Evolutionary conservation across 1,140 invertebrate species (phyloP).

Genomic region (Pectinophora gossypiella): DNA sequence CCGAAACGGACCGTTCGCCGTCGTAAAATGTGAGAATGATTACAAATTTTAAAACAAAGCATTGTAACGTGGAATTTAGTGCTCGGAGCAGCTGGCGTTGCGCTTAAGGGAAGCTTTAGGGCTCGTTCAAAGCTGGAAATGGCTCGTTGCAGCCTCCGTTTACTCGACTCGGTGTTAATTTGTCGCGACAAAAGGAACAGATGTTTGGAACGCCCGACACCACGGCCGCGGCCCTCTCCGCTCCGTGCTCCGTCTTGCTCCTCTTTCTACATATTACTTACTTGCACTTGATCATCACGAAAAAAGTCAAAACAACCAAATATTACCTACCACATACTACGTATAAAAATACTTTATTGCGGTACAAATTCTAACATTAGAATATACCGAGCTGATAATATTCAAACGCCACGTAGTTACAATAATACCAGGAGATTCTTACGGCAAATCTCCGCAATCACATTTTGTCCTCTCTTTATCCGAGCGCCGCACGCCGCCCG

Average conservation of each 20-base stretch:
- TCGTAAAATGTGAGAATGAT: constrained; percentile 72
- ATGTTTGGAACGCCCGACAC: constrained; percentile 23
- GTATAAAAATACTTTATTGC: no score
- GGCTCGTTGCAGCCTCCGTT: constrained; percentile 41
- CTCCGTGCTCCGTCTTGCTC: constrained; percentile 7
- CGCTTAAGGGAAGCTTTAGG: constrained; percentile 54
- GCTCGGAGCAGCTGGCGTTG: constrained; percentile 48
- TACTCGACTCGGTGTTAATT: constrained; percentile 54
- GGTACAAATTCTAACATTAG: no score
- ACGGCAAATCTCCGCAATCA: constrained; percentile 15
- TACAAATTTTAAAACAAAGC: constrained; percentile 71
- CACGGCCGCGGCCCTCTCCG: constrained; percentile 5
- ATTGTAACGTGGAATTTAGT: constrained; percentile 64
- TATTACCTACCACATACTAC: no score
- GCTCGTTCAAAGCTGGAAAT: constrained; percentile 42
- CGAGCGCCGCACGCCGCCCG: constrained; percentile 10
- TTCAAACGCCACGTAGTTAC: constrained; percentile 16
- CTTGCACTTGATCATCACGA: no score
- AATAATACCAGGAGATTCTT: constrained; percentile 10
- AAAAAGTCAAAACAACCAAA: no score
- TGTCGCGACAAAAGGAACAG: constrained; percentile 46
- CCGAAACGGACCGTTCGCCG: constrained; percentile 59
- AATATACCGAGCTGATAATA: constrained; percentile 18
- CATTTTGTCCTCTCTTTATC: constrained; percentile 37
- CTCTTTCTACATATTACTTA: no score